Evolutionary conservation across 1,140 invertebrate species (phyloP).

Genomic region (Aphaenogaster ashmeadi): DNA sequence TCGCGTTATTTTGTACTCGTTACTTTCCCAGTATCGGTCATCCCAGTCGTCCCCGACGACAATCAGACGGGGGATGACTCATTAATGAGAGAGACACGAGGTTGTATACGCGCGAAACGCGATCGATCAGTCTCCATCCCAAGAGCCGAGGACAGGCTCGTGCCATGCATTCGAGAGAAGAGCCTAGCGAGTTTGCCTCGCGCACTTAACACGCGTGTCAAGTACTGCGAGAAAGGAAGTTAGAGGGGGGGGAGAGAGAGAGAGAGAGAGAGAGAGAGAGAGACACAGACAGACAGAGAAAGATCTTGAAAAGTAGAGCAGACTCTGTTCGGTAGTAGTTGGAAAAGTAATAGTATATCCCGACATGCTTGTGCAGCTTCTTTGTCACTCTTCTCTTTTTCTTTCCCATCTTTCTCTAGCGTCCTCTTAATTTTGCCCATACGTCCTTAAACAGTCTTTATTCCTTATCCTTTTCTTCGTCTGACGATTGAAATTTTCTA

Average conservation of each 20-base stretch:
- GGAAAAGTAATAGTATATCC: neutral
- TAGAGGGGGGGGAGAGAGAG: conserved; percentile 62
- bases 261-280: conserved; percentile 53
- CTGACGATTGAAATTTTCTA: neutral
- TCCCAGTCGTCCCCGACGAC: neutral
- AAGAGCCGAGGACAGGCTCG: conserved; percentile 34
- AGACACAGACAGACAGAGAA: neutral
- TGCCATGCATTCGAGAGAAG: conserved; percentile 14
- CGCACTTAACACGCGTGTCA: conserved; percentile 78
- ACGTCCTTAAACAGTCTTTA: neutral
- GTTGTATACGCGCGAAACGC: neutral
- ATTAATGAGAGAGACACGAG: conserved; percentile 10
- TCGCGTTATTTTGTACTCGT: neutral
- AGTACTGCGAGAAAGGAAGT: conserved; percentile 68
- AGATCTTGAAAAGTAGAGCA: conserved; percentile 77
- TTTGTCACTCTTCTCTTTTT: neutral
- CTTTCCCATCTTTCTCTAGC: neutral
- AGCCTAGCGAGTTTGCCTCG: conserved; percentile 68
- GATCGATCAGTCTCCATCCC: conserved; percentile 32
- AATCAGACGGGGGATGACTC: neutral
- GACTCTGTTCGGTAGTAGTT: neutral
- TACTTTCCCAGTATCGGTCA: neutral
- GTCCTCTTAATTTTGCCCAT: neutral
- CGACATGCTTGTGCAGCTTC: neutral
- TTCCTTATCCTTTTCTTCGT: neutral